These are phyloP conservation scores for Hydriomena furcata DNA, from an alignment of 2,888 invertebrate species.

Conservation along the genomic window DNA sequence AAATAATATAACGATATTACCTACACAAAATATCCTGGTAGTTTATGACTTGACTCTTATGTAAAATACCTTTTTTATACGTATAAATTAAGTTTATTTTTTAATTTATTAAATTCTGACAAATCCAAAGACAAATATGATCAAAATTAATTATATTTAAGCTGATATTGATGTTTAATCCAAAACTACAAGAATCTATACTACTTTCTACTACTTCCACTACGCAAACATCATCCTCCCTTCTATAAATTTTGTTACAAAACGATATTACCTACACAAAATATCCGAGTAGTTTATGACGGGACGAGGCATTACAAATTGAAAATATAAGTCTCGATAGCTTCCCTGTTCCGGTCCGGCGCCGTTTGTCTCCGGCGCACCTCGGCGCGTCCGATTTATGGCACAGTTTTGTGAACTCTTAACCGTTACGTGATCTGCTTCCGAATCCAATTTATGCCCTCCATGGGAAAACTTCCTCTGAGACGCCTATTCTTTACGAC, in stretches of 20 bases:
- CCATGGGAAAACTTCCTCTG: conserved; percentile 76
- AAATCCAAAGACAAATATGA: too few species aligned
- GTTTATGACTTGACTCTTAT: too few species aligned
- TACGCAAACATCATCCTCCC: background rate
- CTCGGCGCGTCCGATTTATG: conserved; percentile 82
- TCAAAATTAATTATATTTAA: too few species aligned
- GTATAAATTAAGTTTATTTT: too few species aligned
- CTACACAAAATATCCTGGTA: too few species aligned
- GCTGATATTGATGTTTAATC: too few species aligned
- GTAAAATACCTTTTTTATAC: too few species aligned
- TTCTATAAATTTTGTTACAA: conserved; percentile 2
- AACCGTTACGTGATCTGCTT: conserved; percentile 83
- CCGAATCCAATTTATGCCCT: conserved; percentile 82
- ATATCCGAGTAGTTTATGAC: conserved; percentile 22
- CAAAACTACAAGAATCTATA: too few species aligned
- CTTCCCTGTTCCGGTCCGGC: conserved; percentile 54
- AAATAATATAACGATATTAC: too few species aligned
- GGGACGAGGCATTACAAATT: conserved; percentile 27
- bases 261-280: conserved; percentile 9
- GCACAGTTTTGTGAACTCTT: conserved; percentile 83
- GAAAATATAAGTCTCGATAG: conserved; percentile 43
- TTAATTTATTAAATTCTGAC: too few species aligned
- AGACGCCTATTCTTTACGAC: conserved; percentile 78
- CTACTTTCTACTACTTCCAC: too few species aligned
- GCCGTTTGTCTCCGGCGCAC: conserved; percentile 82